Percentiles rank a stretch among this genome's conserved stretches.
Evolutionary conservation across 2,113 vertebrate genomes (phyloP).

Genomic region (Natator depressus): DNA sequence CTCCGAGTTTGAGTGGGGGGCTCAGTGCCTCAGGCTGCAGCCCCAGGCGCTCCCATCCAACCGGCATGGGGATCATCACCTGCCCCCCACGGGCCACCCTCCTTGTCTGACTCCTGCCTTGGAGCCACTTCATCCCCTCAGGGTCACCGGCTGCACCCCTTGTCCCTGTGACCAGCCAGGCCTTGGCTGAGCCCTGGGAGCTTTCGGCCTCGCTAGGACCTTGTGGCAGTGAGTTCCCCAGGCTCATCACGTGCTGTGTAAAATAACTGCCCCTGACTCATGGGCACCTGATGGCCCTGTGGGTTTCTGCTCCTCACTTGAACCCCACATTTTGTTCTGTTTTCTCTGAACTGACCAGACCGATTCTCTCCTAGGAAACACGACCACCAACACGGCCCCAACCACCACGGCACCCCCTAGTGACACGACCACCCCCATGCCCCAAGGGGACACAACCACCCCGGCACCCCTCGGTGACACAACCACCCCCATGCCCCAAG

Average conservation of each 20-base stretch:
- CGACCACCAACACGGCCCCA: too few species aligned
- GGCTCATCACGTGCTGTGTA: fast-evolving
- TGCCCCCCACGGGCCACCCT: not conserved
- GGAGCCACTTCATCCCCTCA: not conserved
- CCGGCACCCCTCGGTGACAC: too few species aligned
- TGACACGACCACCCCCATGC: too few species aligned
- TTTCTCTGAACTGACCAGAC: fast-evolving
- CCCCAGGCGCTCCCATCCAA: not conserved
- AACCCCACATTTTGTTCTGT: not conserved
- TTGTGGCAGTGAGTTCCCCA: not conserved
- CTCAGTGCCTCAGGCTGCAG: not conserved
- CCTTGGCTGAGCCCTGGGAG: fast-evolving
- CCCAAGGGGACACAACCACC: too few species aligned
- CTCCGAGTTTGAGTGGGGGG: too few species aligned
- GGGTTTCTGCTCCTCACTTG: not conserved
- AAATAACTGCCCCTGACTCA: not conserved
- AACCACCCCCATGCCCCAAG: too few species aligned
- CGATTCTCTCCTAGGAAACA: not conserved
- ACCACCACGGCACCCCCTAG: too few species aligned
- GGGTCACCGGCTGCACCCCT: fast-evolving
- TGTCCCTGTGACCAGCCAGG: not conserved
- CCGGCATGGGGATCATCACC: not conserved
- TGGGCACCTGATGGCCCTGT: too few species aligned
- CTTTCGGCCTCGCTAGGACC: fast-evolving
- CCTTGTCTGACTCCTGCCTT: not conserved